A percentile compares a stretch with the other conserved stretches of the same genome.
Conservation (phyloP, 2,797 vertebrate genomes). For the Melanotaenia pygmaea region DNA sequence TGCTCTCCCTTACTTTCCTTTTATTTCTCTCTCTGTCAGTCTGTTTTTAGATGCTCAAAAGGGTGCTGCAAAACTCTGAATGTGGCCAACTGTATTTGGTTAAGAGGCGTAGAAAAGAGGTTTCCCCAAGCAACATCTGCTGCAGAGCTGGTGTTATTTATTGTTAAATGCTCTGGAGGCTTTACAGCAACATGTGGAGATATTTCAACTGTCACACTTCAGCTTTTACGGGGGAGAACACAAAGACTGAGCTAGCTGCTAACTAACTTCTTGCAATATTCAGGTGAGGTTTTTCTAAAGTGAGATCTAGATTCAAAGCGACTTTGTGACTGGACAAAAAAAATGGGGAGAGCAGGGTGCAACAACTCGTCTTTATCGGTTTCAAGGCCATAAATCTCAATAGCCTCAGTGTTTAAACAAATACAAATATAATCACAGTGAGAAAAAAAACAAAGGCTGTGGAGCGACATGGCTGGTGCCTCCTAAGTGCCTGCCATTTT, state of each 20-base stretch:
- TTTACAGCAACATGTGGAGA: slow-evolving; percentile 75
- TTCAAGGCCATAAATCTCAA: slow-evolving; percentile 75
- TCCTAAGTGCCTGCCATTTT: slow-evolving; percentile 76
- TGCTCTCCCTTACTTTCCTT: slow-evolving; percentile 41
- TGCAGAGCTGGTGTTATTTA: slow-evolving; percentile 76
- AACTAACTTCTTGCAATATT: slow-evolving; percentile 13
- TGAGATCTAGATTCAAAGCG: slow-evolving; percentile 38
- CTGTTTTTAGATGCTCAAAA: slow-evolving; percentile 39
- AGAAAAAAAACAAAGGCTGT: slow-evolving; percentile 73
- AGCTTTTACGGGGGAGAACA: slow-evolving; percentile 55
- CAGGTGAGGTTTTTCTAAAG: slow-evolving; percentile 25
- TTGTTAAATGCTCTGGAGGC: slow-evolving; percentile 72
- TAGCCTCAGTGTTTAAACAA: slow-evolving; percentile 77
- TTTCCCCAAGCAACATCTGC: slow-evolving; percentile 74
- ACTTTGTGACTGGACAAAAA: slow-evolving; percentile 38
- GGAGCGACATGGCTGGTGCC: slow-evolving; percentile 68
- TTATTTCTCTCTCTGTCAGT: slow-evolving; percentile 19
- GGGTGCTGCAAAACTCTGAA: slow-evolving; percentile 51
- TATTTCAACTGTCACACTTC: slow-evolving; percentile 77
- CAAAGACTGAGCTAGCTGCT: slow-evolving; percentile 35
- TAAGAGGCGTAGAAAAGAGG: slow-evolving; percentile 72
- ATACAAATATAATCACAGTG: slow-evolving; percentile 82
- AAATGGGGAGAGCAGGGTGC: slow-evolving; percentile 45
- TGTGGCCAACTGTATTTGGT: slow-evolving; percentile 69
- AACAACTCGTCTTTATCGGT: slow-evolving; percentile 76